These are phyloP conservation scores for Octomys mimax DNA, from an alignment of 2,797 vertebrate species.

Conservation along the genomic window DNA sequence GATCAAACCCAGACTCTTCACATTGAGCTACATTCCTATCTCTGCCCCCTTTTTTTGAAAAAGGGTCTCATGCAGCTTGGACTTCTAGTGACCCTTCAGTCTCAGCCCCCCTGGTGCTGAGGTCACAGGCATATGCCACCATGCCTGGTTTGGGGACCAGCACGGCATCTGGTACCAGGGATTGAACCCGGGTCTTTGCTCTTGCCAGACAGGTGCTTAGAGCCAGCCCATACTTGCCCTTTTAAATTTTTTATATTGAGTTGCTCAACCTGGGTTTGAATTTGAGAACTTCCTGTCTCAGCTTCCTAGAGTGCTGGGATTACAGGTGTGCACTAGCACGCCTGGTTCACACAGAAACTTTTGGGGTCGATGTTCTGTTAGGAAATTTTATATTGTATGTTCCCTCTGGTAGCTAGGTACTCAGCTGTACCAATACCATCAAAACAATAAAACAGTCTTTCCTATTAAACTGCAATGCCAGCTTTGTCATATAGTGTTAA, in stretches of 20 bases:
- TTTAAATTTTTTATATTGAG: not conserved
- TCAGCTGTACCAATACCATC: not conserved
- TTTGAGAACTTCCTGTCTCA: not conserved
- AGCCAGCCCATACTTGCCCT: not conserved
- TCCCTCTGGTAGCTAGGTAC: not conserved
- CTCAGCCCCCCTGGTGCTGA: too few species aligned
- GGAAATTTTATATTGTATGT: rapidly evolving
- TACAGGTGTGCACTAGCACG: not conserved
- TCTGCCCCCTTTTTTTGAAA: too few species aligned
- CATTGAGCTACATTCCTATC: not conserved
- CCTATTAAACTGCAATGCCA: not conserved
- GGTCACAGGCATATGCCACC: too few species aligned
- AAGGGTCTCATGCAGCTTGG: too few species aligned
- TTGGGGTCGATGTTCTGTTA: not conserved
- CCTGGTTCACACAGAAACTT: not conserved
- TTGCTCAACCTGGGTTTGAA: not conserved
- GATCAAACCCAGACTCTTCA: not conserved
- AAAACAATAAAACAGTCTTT: not conserved
- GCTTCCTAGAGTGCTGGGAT: not conserved
- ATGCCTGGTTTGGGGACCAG: too few species aligned
- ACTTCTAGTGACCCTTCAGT: too few species aligned
- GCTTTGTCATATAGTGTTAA: not conserved
- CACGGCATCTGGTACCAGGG: too few species aligned
- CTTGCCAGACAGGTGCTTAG: too few species aligned
- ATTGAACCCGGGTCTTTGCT: too few species aligned